phyloP scores from a whole-genome alignment of 2,797 vertebrate species.

The Diceros bicornis region DNA sequence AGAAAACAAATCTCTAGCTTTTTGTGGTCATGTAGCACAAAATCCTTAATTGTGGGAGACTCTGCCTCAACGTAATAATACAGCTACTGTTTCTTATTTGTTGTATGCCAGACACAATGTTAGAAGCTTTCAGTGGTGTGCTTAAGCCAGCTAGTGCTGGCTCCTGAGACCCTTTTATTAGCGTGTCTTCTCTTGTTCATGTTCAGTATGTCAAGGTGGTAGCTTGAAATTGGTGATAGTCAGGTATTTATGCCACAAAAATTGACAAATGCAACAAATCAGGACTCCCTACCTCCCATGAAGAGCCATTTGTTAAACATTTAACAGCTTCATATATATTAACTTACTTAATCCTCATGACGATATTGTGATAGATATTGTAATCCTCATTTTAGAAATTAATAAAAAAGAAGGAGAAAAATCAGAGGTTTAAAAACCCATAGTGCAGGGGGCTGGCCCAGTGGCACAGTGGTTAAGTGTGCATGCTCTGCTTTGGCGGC shows the following conservation, averaged over 20 bases:
- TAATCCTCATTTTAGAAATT: constrained; percentile 53
- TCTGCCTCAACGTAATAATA: not conserved
- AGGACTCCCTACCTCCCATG: not conserved
- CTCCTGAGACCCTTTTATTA: not conserved
- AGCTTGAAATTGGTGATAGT: not conserved
- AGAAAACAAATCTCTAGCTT: constrained; percentile 18
- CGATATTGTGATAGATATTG: not conserved
- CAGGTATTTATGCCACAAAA: constrained; percentile 17
- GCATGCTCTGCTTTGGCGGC: too few relatives aligned
- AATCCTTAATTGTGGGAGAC: constrained; percentile 9
- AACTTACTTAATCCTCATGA: constrained; percentile 37
- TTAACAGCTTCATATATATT: constrained; percentile 43
- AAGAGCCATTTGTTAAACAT: constrained; percentile 32
- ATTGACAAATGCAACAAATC: constrained; percentile 21
- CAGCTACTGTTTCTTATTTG: not conserved
- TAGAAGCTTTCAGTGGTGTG: not conserved
- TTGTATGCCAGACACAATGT: not conserved
- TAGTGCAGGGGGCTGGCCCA: not conserved
- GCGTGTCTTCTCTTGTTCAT: constrained; percentile 40
- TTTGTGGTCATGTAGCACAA: constrained; percentile 9
- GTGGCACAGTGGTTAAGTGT: too few relatives aligned
- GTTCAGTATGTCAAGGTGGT: not conserved
- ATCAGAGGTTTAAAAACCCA: not conserved
- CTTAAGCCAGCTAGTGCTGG: not conserved
- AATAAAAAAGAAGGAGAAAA: not conserved